These are phyloP conservation scores for Dipodomys stephensi DNA, from an alignment of 2,113 vertebrate genomes.

Conservation along the genomic window DNA sequence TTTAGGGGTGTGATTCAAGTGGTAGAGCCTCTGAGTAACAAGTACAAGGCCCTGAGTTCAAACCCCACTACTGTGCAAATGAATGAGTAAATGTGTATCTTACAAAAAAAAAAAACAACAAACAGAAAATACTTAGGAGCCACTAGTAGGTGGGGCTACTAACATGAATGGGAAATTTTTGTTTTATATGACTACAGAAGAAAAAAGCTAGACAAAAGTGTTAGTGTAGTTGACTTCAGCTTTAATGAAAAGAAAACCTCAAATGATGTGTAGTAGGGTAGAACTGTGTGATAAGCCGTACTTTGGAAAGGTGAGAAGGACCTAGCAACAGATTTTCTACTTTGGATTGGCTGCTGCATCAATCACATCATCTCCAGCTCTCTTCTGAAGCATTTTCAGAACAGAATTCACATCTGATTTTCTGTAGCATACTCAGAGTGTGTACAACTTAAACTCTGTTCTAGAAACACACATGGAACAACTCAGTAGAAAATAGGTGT, in stretches of 20 bases:
- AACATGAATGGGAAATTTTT: background rate
- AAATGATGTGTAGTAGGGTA: background rate
- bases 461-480: background rate
- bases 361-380: background rate
- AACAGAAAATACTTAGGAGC: background rate
- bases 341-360: background rate
- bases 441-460: background rate
- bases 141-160: too few species aligned
- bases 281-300: background rate
- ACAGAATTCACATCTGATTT: background rate
- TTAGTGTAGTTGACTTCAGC: slow-evolving; percentile 35
- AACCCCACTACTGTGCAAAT: too few species aligned
- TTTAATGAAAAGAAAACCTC: background rate
- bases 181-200: background rate
- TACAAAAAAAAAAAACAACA: too few species aligned
- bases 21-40: too few species aligned
- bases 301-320: slow-evolving; percentile 7
- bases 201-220: background rate
- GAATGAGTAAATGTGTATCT: too few species aligned
- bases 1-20: too few species aligned
- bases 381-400: background rate
- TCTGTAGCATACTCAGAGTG: background rate
- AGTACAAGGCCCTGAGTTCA: too few species aligned
- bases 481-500: background rate
- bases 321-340: background rate